These are phyloP conservation scores for Heterodera carotae DNA, from an alignment of 1,140 invertebrate genomes.

Conservation along the genomic window DNA sequence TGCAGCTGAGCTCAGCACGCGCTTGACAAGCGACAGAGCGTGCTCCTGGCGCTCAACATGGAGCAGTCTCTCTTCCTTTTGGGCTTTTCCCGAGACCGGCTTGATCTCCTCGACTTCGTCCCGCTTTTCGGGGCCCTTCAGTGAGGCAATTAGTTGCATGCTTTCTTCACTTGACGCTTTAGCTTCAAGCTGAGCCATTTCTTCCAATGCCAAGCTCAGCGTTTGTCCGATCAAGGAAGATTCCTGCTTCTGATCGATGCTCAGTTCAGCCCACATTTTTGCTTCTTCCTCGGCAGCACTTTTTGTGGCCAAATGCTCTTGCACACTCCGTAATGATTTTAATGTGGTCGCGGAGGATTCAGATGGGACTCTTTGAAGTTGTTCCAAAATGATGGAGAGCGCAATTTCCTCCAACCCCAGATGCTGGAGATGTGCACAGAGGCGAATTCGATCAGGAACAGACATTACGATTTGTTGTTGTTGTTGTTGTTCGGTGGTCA, in stretches of 20 bases:
- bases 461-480: neutral
- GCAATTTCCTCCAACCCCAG: neutral
- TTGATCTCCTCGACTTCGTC: neutral
- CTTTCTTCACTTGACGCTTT: neutral
- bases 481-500: neutral
- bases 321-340: slow-evolving; percentile 1
- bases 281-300: neutral
- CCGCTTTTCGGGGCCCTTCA: neutral
- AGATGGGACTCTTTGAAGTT: neutral
- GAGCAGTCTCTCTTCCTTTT: neutral
- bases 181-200: neutral
- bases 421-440: neutral
- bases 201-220: neutral
- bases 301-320: neutral
- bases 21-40: neutral
- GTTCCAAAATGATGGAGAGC: neutral
- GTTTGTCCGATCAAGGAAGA: neutral
- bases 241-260: neutral
- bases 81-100: neutral
- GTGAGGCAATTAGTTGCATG: neutral
- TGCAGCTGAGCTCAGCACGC: neutral
- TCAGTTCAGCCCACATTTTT: neutral
- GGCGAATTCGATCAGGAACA: neutral
- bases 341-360: neutral
- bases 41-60: neutral